Base-by-base conservation (phyloP, 2,888 invertebrate species). In the Leptothorax acervorum region DNA sequence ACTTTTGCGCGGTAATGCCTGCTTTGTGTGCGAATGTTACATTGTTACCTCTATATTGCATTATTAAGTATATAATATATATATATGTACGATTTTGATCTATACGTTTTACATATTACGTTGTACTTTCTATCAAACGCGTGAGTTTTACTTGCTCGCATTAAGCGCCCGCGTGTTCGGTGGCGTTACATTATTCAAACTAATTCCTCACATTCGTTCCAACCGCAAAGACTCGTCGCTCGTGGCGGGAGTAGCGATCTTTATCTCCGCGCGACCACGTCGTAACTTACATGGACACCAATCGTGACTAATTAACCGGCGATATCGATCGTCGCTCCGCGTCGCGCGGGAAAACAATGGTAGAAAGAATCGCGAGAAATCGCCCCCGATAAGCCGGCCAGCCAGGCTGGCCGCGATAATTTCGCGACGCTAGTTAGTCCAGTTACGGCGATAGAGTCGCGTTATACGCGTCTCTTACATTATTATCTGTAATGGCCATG, bases 241-340 rank as follows among this genome's bases (percentile, higher is more conserved):
- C 83, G 63, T 83, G 83, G 76, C 83, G 63, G 73, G 68, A 84
- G 74, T 55, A 79, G 51, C 63, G 85, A 87, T 83, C 74, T 82
- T 83, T 90, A 90, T 90, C 89, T 68, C 62, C 66, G 65, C 71
- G 63, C 83, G 76, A 68, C 85, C 89, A 79, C 73, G 35, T 83
- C 78, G 85, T 91, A 89, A 90, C 86, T 90, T 90, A 87, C 84
- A 51, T 63, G 87, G 84, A 83, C 89, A 90, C 86, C 90, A 90
- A 91, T 91, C 88, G 91, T 91, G 91, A 90, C 90, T 90, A 90
- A 91, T 90, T 91, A 90, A 90, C 85, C 85, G 78, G 71, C 81
- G 88, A 90, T 90, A 90, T 87, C 88, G 87, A 91, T 87, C 89
- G 88, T 51, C 74, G 28, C 28, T 55, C 78, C 63, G 84, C 55